Percentiles rank a stretch among this genome's conserved stretches.
Conservation (phyloP, 2,888 invertebrate genomes). For the Heliconius erato region DNA sequence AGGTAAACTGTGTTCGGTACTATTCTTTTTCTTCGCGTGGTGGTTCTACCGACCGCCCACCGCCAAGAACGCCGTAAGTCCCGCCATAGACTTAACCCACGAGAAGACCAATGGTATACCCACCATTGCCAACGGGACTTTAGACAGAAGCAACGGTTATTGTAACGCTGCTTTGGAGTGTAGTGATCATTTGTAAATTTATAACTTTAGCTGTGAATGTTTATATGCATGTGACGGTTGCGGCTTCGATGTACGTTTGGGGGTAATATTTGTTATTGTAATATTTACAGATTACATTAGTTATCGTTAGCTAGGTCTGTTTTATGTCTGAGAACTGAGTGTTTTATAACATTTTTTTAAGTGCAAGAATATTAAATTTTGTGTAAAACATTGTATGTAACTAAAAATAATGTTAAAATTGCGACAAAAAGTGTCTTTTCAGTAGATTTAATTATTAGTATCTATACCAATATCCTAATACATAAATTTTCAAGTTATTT, state of each 20-base stretch:
- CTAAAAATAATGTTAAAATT: too few species aligned
- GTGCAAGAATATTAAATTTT: not conserved
- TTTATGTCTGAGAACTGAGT: not conserved
- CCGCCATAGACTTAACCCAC: slow-evolving; percentile 70
- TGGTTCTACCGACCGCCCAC: slow-evolving; percentile 90
- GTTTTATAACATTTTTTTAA: not conserved
- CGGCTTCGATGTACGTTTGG: not conserved
- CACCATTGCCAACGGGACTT: slow-evolving; percentile 58
- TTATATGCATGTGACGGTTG: not conserved
- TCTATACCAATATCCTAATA: too few species aligned
- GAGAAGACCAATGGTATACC: slow-evolving; percentile 63
- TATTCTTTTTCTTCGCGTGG: slow-evolving; percentile 91
- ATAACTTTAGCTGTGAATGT: not conserved
- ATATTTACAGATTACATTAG: not conserved
- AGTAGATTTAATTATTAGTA: not conserved
- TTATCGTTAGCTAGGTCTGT: not conserved
- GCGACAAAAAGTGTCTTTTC: not conserved
- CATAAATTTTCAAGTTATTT: too few species aligned
- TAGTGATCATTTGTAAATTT: slow-evolving; percentile 76
- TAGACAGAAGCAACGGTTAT: slow-evolving; percentile 68
- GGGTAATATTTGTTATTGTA: not conserved
- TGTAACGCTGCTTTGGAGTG: slow-evolving; percentile 80
- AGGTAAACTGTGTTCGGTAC: slow-evolving; percentile 89
- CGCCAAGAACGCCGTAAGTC: slow-evolving; percentile 70
- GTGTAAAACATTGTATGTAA: not conserved